Evolutionary conservation across 1,140 invertebrate species (phyloP).

Genomic region (Melanaphis sacchari): DNA sequence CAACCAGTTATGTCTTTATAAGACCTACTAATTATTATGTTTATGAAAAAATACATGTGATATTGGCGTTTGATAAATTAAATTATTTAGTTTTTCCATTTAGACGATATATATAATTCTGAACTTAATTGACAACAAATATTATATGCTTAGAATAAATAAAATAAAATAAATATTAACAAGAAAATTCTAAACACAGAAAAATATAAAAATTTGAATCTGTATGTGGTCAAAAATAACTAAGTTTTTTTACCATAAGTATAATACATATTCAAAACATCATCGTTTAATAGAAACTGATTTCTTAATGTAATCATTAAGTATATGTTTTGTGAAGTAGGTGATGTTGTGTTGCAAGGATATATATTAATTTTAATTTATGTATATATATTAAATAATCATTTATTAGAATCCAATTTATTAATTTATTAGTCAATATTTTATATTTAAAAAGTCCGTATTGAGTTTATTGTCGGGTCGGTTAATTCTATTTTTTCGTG

Average conservation of each 20-base stretch:
- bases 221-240: background rate
- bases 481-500: background rate
- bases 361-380: background rate
- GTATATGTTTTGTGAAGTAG: background rate
- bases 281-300: background rate
- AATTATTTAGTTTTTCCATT: no score
- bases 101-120: no score
- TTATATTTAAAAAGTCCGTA: background rate
- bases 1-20: background rate
- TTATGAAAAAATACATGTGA: no score
- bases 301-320: background rate
- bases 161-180: background rate
- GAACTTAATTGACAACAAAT: background rate
- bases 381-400: background rate
- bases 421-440: background rate
- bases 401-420: background rate
- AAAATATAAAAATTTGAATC: background rate
- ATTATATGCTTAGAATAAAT: background rate
- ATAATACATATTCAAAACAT: background rate
- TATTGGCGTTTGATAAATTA: no score
- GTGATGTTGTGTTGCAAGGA: background rate
- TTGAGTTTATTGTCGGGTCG: background rate
- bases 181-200: background rate
- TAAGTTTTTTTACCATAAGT: background rate
- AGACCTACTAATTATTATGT: background rate